These are phyloP conservation scores for Acipenser ruthenus DNA, from an alignment of 2,797 vertebrate genomes.

Conservation along the genomic window DNA sequence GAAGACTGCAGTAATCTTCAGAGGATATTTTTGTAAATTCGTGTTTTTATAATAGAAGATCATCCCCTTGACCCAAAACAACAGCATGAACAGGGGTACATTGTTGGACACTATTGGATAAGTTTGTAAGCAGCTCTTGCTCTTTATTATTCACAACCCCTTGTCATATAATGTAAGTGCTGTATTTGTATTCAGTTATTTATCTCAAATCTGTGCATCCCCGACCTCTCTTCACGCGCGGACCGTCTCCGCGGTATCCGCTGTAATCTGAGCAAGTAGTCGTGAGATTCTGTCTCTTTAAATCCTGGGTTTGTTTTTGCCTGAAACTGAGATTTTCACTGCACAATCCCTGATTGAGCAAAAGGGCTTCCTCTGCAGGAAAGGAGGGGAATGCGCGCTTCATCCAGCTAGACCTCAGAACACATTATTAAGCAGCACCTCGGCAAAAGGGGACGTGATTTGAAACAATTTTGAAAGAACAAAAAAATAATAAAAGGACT, in stretches of 20 bases:
- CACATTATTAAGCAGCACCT: slow-evolving; percentile 36
- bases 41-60: too few species aligned
- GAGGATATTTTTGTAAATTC: too few species aligned
- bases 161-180: too few species aligned
- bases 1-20: too few species aligned
- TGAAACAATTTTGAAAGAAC: slow-evolving; percentile 11
- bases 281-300: slow-evolving; percentile 30
- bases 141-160: too few species aligned
- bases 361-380: slow-evolving; percentile 55
- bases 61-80: too few species aligned
- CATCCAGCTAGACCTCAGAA: slow-evolving; percentile 31
- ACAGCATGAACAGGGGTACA: too few species aligned
- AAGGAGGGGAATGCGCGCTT: slow-evolving; percentile 57
- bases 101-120: too few species aligned
- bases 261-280: background rate
- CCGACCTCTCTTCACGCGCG: too few species aligned
- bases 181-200: too few species aligned
- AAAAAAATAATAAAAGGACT: slow-evolving; percentile 15
- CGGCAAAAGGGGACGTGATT: slow-evolving; percentile 32
- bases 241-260: background rate
- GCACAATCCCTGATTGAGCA: slow-evolving; percentile 34
- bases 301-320: slow-evolving; percentile 19
- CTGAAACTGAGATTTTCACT: slow-evolving; percentile 18
- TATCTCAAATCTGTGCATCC: too few species aligned
- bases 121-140: too few species aligned